These are phyloP conservation scores for Thalassoma bifasciatum DNA, from an alignment of 2,113 vertebrate species.

Conservation along the genomic window DNA sequence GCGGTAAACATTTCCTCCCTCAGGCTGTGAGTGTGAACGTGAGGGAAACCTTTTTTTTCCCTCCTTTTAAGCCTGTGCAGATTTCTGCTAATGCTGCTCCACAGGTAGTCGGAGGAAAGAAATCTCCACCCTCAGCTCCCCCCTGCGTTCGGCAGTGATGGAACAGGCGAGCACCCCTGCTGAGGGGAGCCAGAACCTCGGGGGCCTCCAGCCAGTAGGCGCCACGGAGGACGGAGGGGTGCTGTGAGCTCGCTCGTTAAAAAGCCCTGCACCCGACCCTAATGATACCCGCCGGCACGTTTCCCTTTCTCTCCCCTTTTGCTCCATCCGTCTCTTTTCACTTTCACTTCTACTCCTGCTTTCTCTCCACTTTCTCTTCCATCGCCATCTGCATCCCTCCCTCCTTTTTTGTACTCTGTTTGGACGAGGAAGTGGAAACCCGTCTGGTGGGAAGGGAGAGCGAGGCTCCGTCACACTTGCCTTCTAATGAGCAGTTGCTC, in stretches of 20 bases:
- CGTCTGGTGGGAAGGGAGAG: slow-evolving; percentile 33
- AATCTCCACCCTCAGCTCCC: slow-evolving; percentile 25
- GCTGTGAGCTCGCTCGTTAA: slow-evolving; percentile 76
- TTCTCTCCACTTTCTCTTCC: slow-evolving; percentile 18
- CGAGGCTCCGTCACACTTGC: slow-evolving; percentile 60
- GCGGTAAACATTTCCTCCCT: slow-evolving; percentile 32
- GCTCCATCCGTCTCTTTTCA: slow-evolving; percentile 27
- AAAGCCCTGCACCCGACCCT: slow-evolving; percentile 56
- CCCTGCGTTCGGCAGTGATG: slow-evolving; percentile 25
- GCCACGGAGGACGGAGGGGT: slow-evolving; percentile 72
- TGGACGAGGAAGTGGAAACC: slow-evolving; percentile 51
- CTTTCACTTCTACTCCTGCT: slow-evolving; percentile 46
- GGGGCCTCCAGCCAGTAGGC: slow-evolving; percentile 69
- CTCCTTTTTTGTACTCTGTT: slow-evolving; percentile 26
- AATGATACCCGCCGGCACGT: slow-evolving; percentile 73
- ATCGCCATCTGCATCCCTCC: slow-evolving; percentile 36
- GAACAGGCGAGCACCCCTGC: slow-evolving; percentile 52
- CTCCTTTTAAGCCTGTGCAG: slow-evolving; percentile 8
- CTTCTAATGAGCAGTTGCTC: slow-evolving; percentile 78
- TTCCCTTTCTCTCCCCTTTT: slow-evolving; percentile 33
- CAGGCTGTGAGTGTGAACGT: slow-evolving; percentile 22
- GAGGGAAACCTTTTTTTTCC: slow-evolving; percentile 10
- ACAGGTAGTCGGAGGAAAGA: slow-evolving; percentile 57
- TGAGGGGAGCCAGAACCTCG: slow-evolving; percentile 47
- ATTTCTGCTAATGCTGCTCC: slow-evolving; percentile 41